These are phyloP conservation scores for Leucopternis melanops DNA, from an alignment of 2,113 vertebrate genomes.

Conservation along the genomic window DNA sequence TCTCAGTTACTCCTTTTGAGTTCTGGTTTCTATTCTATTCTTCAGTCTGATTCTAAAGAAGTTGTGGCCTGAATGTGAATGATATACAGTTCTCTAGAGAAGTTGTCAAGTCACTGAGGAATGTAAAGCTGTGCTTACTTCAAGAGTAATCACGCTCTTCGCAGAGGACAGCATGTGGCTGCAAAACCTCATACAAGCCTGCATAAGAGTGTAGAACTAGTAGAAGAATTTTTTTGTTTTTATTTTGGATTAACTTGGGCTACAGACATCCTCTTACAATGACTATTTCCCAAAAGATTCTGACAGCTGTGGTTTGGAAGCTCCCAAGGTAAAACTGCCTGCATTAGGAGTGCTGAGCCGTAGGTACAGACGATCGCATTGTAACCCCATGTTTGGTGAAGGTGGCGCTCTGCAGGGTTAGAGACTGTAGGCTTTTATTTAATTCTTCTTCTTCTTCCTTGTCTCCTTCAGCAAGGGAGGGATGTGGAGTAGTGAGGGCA, in stretches of 20 bases:
- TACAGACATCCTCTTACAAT: neutral
- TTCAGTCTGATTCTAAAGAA: no score
- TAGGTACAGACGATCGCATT: neutral
- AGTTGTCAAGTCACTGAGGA: no score
- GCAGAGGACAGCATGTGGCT: neutral
- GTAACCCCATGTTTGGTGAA: fast-evolving
- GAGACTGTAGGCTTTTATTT: neutral
- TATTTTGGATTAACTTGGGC: neutral
- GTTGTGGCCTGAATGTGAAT: no score
- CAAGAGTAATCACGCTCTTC: neutral
- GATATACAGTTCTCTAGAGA: no score
- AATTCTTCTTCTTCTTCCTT: neutral
- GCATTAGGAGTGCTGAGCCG: neutral
- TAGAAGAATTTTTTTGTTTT: neutral
- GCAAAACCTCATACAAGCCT: neutral
- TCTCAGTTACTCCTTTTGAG: no score
- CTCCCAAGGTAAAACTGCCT: neutral
- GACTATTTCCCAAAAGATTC: neutral
- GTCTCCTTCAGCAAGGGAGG: neutral
- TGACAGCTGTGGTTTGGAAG: neutral
- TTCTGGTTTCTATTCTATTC: no score
- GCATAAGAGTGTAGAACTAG: neutral
- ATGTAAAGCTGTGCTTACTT: neutral
- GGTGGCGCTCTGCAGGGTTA: neutral
- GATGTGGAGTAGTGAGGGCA: neutral